phyloP scores from a whole-genome alignment of 2,797 vertebrate genomes.

The Tinamus major region DNA sequence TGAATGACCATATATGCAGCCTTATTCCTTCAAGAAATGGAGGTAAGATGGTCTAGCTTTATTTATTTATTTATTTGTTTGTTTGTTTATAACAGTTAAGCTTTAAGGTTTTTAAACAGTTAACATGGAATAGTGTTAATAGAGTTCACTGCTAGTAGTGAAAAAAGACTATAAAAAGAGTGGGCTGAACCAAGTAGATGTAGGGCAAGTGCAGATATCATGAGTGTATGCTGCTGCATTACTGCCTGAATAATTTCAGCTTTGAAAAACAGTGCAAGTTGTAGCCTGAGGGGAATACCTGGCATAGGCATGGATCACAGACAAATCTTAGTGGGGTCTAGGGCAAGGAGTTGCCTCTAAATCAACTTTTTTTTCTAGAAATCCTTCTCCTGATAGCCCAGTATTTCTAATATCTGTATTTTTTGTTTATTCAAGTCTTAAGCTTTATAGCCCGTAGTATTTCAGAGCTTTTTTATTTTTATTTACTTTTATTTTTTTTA shows the following conservation, averaged over 20 bases:
- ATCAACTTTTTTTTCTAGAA: fast-evolving
- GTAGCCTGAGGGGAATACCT: neutral
- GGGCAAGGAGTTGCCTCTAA: neutral
- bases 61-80: too few species aligned
- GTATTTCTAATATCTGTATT: neutral
- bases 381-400: neutral
- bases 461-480: neutral
- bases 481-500: neutral
- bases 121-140: neutral
- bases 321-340: neutral
- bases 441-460: neutral
- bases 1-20: neutral
- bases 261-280: neutral
- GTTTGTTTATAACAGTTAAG: too few species aligned
- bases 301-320: neutral
- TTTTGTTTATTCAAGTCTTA: neutral
- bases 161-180: fast-evolving
- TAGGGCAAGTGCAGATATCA: neutral
- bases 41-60: neutral
- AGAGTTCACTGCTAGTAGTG: neutral
- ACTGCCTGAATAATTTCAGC: neutral
- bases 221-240: neutral
- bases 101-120: neutral
- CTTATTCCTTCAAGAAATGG: neutral
- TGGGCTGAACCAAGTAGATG: neutral